These are phyloP conservation scores for Prunella strophiata DNA, from an alignment of 2,797 vertebrate species.

Conservation along the genomic window DNA sequence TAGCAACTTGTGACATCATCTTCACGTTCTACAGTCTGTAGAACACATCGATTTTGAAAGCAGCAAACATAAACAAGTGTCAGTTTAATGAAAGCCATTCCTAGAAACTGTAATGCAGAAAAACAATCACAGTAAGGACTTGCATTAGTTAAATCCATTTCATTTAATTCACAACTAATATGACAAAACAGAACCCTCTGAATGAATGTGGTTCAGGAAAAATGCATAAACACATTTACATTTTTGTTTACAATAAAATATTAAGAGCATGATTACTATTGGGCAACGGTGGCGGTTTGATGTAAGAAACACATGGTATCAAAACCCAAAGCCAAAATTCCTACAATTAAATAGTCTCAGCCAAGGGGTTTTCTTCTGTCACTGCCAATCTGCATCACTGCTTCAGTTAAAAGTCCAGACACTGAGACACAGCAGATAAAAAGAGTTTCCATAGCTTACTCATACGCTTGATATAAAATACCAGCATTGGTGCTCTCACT, in stretches of 20 bases:
- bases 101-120: neutral
- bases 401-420: neutral
- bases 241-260: neutral
- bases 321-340: neutral
- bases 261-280: neutral
- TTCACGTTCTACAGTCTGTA: neutral
- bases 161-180: neutral
- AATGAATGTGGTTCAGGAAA: neutral
- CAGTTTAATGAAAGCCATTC: neutral
- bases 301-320: fast-evolving
- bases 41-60: neutral
- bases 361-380: neutral
- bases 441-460: neutral
- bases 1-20: neutral
- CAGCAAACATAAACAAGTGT: neutral
- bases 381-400: neutral
- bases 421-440: neutral
- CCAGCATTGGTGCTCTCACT: fast-evolving
- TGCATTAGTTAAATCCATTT: neutral
- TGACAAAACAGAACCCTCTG: neutral
- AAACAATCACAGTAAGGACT: neutral
- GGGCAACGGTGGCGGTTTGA: neutral
- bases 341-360: neutral
- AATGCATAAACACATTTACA: neutral
- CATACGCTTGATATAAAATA: neutral